Conservation (phyloP, 2,113 vertebrate species). For the Gambusia affinis region DNA sequence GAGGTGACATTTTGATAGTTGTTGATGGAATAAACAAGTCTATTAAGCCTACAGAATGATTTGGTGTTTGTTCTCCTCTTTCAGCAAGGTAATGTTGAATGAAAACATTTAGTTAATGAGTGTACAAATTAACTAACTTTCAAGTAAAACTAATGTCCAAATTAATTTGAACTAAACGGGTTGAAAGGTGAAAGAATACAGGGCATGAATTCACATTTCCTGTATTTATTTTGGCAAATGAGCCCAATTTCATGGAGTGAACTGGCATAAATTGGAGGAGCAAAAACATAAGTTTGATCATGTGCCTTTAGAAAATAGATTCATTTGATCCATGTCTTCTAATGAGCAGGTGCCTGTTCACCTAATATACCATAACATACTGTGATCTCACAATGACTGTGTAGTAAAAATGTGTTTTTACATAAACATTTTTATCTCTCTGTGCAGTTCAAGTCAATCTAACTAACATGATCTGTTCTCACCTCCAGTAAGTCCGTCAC, state of each 20-base stretch:
- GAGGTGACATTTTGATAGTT: neutral
- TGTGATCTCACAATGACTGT: neutral
- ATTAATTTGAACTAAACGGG: neutral
- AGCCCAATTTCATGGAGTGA: neutral
- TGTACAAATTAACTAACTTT: neutral
- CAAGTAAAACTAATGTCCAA: neutral
- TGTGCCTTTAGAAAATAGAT: no score
- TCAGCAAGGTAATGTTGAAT: neutral
- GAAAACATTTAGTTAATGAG: neutral
- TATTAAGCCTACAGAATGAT: neutral
- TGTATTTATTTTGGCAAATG: no score
- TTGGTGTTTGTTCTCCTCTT: neutral
- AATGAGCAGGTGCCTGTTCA: neutral
- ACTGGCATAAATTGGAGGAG: neutral
- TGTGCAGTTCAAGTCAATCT: neutral
- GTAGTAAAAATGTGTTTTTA: neutral
- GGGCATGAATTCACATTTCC: neutral
- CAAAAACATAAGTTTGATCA: neutral
- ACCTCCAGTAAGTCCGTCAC: slow-evolving; percentile 91
- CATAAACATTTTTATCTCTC: neutral
- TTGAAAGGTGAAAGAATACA: neutral
- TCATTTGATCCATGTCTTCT: neutral
- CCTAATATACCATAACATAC: neutral
- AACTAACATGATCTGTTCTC: slow-evolving; percentile 49
- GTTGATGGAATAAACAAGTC: neutral